These are phyloP conservation scores for Laothoe populi DNA, from an alignment of 2,888 invertebrate genomes.

Conservation along the genomic window DNA sequence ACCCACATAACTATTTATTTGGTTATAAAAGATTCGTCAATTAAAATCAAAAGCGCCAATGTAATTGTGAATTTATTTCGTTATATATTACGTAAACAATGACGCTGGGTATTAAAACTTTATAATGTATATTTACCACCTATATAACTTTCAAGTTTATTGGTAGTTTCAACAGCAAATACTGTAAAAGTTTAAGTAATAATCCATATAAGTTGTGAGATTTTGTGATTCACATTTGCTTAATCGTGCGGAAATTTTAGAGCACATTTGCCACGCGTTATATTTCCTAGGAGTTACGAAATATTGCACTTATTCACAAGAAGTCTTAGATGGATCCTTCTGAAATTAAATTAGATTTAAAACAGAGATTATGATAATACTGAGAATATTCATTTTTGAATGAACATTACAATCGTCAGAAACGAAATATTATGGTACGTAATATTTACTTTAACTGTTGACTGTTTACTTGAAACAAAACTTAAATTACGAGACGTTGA, in stretches of 20 bases:
- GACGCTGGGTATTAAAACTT: not conserved
- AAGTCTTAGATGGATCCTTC: too few species aligned
- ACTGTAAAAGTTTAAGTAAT: conserved; percentile 21
- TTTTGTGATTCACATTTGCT: conserved; percentile 8
- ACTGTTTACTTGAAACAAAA: not conserved
- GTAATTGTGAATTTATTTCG: not conserved
- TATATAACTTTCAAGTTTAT: conserved; percentile 12
- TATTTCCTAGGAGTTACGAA: too few species aligned
- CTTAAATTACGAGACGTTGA: not conserved
- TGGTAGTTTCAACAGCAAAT: conserved; percentile 17
- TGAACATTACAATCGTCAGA: not conserved
- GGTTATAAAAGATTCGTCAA: not conserved
- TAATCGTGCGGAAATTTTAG: conserved; percentile 11
- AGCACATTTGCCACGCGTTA: not conserved
- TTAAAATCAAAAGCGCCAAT: not conserved
- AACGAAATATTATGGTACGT: not conserved
- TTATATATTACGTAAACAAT: not conserved
- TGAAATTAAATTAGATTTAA: too few species aligned
- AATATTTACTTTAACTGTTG: not conserved
- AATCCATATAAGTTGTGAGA: not conserved
- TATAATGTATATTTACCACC: not conserved
- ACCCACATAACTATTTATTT: too few species aligned
- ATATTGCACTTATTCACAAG: not conserved
- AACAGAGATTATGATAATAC: too few species aligned
- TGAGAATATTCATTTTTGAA: too few species aligned